phyloP scores from a whole-genome alignment of 2,797 vertebrate genomes.

The Enteromius afrohamiltoni region DNA sequence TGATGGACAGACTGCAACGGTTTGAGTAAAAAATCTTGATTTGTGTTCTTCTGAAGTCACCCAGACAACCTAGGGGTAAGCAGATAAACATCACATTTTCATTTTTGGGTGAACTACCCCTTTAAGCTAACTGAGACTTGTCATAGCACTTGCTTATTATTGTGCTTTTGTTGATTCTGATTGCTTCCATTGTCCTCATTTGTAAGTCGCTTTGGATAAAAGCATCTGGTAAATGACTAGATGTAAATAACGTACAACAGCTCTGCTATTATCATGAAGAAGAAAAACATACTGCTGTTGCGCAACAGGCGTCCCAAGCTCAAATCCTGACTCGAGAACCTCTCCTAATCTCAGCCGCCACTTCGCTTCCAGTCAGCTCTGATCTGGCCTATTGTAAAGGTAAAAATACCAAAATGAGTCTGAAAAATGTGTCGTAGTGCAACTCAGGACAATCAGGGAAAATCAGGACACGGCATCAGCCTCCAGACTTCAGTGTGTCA shows the following conservation, averaged over 20 bases:
- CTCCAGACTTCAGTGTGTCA: too few species aligned
- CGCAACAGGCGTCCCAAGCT: not conserved
- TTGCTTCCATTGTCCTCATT: slow-evolving; percentile 3
- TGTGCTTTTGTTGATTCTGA: not conserved
- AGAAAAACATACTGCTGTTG: not conserved
- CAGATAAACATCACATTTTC: too few species aligned
- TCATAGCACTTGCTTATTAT: not conserved
- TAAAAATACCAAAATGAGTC: not conserved
- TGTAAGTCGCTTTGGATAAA: not conserved
- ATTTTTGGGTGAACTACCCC: too few species aligned
- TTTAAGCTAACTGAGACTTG: not conserved
- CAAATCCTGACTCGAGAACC: not conserved
- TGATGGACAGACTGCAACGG: too few species aligned
- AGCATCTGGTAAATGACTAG: not conserved
- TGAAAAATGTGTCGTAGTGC: not conserved
- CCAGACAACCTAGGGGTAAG: too few species aligned
- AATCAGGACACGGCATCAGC: not conserved
- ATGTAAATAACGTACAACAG: not conserved
- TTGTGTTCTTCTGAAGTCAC: too few species aligned
- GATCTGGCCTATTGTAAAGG: not conserved
- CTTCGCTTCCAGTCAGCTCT: not conserved
- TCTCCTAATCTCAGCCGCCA: not conserved
- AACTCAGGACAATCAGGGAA: not conserved
- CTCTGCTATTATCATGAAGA: not conserved
- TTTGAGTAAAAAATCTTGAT: too few species aligned